Conservation (phyloP, 2,888 invertebrate genomes). For the Gastrophysa polygoni region DNA sequence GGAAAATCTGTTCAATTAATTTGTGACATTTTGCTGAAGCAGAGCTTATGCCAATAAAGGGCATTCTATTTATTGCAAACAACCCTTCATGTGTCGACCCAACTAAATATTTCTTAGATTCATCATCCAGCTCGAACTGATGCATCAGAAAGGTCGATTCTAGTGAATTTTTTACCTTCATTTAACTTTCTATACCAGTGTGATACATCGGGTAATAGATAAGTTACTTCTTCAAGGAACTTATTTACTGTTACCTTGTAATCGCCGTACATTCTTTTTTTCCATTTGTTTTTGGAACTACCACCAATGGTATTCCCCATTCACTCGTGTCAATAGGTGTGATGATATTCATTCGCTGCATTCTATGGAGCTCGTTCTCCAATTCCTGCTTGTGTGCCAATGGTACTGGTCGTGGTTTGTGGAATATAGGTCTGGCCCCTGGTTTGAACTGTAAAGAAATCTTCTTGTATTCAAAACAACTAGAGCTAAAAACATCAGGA, state of each 20-base stretch:
- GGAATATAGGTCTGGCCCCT: constrained; percentile 9
- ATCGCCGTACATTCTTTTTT: no score
- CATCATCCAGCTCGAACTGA: no score
- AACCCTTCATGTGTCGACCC: neutral
- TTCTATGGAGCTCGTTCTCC: constrained; percentile 6
- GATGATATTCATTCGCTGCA: constrained; percentile 3
- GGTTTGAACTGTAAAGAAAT: constrained; percentile 18
- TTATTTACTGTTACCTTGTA: no score
- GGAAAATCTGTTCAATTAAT: no score
- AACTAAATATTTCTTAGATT: neutral
- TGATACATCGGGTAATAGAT: neutral
- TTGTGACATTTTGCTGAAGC: no score
- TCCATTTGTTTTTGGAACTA: neutral
- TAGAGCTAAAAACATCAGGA: constrained; percentile 4
- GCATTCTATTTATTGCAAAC: neutral
- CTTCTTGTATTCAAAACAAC: constrained; percentile 10
- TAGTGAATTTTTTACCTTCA: neutral
- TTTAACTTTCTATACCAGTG: neutral
- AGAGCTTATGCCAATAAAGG: no score
- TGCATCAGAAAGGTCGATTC: neutral
- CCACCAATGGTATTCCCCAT: constrained; percentile 3
- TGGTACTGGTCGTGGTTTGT: constrained; percentile 11
- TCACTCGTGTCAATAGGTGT: constrained; percentile 2
- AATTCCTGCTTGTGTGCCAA: constrained; percentile 4
- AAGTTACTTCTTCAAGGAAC: neutral